Base-by-base conservation (phyloP, 2,113 vertebrate genomes). In the Octodon degus region DNA sequence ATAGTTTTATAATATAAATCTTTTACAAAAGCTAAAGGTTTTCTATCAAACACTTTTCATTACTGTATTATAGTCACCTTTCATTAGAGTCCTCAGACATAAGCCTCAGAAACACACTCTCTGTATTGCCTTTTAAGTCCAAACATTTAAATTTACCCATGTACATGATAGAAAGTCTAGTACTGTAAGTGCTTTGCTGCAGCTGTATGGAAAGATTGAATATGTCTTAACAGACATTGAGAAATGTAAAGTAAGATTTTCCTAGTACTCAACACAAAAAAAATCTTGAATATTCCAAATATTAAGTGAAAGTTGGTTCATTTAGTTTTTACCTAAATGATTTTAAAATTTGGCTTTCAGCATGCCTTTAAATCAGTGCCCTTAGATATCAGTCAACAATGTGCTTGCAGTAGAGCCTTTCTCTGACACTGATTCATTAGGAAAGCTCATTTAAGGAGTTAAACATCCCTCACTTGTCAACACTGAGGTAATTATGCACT, bases 391-490 rank as follows among this genome's bases (percentile, higher is more conserved):
- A 86, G 1, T 86, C 89, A 94, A 43, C 72, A 72, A 5, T 30
- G 53, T 63, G 4, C 10, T 11, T 81, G 25, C 68, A 67, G 20
- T 30, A 55, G 55, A 91, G 81, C 80, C 92, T 90, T 79, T 85
- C 90, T 95, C 80, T 84, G 94, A 89, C 67, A 95, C n/a, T 68
- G 93, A 62, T 92, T 94, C 90, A 94, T 97, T 98, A 94, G 74
- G 95, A 27, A 89, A 96, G 77, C 97, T 97, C 91, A 96, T 85
- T 77, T 95, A 97, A 98, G 95, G 96, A 98, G 86, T 93, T 95
- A 95, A 96, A 96, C 88, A 1, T 2, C 95, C 86, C 86, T 96
- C 97, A 89, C n/a, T 7, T 97, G 90, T 97, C 92, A 86, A 72
- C 95, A 37, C 84, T 89, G 85, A 90, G 95, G 70, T 97, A 96